Percentiles rank a stretch among this genome's conserved stretches.
Evolutionary conservation across 2,888 invertebrate genomes (phyloP).

Genomic region (Ichneumoninae sp.): DNA sequence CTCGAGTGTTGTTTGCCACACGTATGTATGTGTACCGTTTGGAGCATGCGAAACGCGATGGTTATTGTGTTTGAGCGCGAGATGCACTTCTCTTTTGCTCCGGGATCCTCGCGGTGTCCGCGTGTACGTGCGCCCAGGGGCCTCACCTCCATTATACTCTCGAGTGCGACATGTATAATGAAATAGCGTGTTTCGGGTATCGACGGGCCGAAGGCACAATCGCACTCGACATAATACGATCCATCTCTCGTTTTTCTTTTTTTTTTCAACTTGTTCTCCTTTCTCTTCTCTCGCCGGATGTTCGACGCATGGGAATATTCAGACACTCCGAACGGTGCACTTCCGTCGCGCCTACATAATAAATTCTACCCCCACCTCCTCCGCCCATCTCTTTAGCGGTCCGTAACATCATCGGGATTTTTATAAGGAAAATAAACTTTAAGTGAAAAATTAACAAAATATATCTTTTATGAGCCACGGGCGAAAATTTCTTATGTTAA

Average conservation of each 20-base stretch:
- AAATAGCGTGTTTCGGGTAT: constrained; percentile 60
- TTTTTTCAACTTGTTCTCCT: background rate
- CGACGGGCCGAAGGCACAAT: constrained; percentile 37
- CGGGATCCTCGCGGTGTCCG: background rate
- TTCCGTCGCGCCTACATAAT: constrained; percentile 42
- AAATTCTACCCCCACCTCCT: background rate
- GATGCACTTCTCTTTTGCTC: constrained; percentile 24
- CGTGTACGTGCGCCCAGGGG: background rate
- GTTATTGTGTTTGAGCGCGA: constrained; percentile 54
- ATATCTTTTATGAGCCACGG: too few species aligned
- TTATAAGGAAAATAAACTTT: background rate
- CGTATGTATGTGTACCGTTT: constrained; percentile 13
- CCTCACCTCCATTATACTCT: constrained; percentile 69
- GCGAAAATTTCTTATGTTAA: too few species aligned
- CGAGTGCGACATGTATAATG: constrained; percentile 74
- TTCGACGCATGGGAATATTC: constrained; percentile 43
- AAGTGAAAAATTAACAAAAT: too few species aligned
- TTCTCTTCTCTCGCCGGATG: constrained; percentile 49
- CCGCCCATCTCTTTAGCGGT: background rate
- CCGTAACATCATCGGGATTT: background rate
- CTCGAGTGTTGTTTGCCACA: constrained; percentile 27
- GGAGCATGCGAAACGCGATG: constrained; percentile 38
- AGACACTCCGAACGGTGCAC: constrained; percentile 42
- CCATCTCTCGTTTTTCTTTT: constrained; percentile 7
- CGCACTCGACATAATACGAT: constrained; percentile 38